Conservation (phyloP, 1,140 invertebrate species). For the Drosophila eugracilis region DNA sequence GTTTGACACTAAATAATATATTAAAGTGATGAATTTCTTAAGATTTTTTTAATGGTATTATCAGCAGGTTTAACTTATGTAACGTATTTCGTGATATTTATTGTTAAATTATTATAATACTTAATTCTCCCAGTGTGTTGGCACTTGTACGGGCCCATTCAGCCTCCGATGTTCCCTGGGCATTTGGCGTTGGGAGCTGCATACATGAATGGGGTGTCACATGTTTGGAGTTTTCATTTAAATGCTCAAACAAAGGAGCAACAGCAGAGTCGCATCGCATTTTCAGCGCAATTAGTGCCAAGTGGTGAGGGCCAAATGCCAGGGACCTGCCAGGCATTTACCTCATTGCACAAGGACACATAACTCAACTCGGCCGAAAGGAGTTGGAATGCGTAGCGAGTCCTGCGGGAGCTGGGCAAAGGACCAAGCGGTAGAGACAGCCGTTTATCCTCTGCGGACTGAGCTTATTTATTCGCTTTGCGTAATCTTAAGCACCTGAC, state of each 20-base stretch:
- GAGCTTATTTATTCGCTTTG: slow-evolving; percentile 62
- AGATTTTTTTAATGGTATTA: too few relatives aligned
- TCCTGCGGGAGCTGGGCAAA: slow-evolving; percentile 24
- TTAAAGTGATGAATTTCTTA: too few relatives aligned
- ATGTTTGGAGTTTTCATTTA: slow-evolving; percentile 56
- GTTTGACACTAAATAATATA: too few relatives aligned
- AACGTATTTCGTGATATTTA: too few relatives aligned
- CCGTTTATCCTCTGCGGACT: slow-evolving; percentile 44
- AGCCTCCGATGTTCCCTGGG: slow-evolving; percentile 12
- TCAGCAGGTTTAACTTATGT: too few relatives aligned
- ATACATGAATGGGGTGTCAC: slow-evolving; percentile 58
- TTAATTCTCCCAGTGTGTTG: background rate
- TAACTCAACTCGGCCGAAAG: slow-evolving; percentile 27
- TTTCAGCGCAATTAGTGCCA: slow-evolving; percentile 55
- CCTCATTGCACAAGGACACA: slow-evolving; percentile 53
- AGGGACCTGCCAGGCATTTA: slow-evolving; percentile 33
- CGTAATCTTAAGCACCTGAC: slow-evolving; percentile 59
- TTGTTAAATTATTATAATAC: background rate
- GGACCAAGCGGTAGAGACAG: slow-evolving; percentile 16
- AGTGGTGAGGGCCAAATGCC: slow-evolving; percentile 30
- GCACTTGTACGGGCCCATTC: slow-evolving; percentile 11
- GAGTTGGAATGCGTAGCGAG: slow-evolving; percentile 10
- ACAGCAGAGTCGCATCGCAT: slow-evolving; percentile 20
- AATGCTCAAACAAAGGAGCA: slow-evolving; percentile 33
- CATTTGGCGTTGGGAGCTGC: slow-evolving; percentile 17